Evolutionary conservation across 2,113 vertebrate genomes (phyloP).

Genomic region (Cyprinodon variegatus): DNA sequence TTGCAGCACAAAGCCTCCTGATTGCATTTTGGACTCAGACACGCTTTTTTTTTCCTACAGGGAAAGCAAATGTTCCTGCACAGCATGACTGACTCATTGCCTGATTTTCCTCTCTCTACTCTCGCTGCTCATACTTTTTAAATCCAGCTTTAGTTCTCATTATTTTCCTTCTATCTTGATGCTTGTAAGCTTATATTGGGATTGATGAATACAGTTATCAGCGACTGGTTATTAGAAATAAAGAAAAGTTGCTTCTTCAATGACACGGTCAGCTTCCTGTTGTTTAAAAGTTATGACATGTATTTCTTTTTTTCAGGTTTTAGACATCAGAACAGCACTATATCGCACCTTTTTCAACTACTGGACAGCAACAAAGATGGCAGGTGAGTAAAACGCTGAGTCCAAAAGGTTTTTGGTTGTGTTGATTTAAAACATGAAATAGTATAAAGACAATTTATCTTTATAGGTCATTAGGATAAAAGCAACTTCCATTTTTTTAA

Average conservation of each 20-base stretch:
- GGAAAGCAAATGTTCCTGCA: conserved; percentile 74
- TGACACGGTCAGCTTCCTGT: background rate
- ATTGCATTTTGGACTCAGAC: conserved; percentile 77
- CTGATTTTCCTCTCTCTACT: conserved; percentile 63
- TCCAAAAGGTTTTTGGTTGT: background rate
- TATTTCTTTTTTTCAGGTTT: conserved; percentile 41
- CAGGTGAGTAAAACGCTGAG: conserved; percentile 53
- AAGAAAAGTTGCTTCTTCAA: background rate
- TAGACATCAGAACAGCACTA: conserved; percentile 41
- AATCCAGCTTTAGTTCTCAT: conserved; percentile 21
- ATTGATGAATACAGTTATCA: conserved; percentile 23
- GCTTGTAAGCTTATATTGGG: conserved; percentile 9
- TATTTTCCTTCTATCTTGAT: background rate
- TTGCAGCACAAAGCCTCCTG: conserved; percentile 74
- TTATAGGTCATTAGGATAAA: background rate
- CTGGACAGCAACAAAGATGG: conserved; percentile 72
- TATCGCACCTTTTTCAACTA: conserved; percentile 53
- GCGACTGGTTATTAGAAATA: conserved; percentile 17
- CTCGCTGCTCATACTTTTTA: conserved; percentile 29
- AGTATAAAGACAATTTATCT: background rate
- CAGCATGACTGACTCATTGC: conserved; percentile 74
- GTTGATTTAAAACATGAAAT: background rate
- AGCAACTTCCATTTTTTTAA: background rate
- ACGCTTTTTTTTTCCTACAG: conserved; percentile 59
- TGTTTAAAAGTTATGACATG: background rate